A percentile compares a stretch with the other conserved stretches of the same genome.
phyloP scores from a whole-genome alignment of 1,140 invertebrate species.

The Helicoverpa armigera region DNA sequence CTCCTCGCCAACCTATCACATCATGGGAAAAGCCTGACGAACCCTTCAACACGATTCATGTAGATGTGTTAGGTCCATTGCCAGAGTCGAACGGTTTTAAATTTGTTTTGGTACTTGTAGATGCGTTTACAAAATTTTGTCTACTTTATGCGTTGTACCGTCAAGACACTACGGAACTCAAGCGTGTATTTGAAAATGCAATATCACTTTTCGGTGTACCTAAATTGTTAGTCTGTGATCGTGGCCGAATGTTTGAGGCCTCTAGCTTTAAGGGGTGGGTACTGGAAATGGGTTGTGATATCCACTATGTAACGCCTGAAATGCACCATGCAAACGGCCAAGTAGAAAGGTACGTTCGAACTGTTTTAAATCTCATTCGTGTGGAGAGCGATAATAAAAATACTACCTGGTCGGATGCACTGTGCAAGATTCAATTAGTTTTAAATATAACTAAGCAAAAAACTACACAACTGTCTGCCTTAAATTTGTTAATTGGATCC shows the following conservation, averaged over 20 bases:
- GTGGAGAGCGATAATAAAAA: neutral
- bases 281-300: neutral
- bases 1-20: too few species aligned
- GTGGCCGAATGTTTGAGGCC: neutral
- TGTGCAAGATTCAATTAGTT: constrained; percentile 7
- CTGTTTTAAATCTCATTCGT: constrained; percentile 18
- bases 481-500: neutral
- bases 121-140: neutral
- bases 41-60: too few species aligned
- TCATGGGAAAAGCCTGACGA: too few species aligned
- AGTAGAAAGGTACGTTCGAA: constrained; percentile 17
- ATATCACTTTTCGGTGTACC: neutral
- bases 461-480: neutral
- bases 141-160: neutral
- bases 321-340: constrained; percentile 27
- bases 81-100: too few species aligned
- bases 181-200: neutral
- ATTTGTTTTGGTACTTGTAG: too few species aligned
- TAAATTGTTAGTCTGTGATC: neutral
- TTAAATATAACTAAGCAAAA: neutral
- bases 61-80: too few species aligned
- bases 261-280: neutral
- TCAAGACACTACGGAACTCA: constrained; percentile 2
- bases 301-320: constrained; percentile 18
- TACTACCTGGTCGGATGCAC: neutral